These are phyloP conservation scores for Lasioglossum pauxillum DNA, from an alignment of 2,888 invertebrate species.

Conservation along the genomic window DNA sequence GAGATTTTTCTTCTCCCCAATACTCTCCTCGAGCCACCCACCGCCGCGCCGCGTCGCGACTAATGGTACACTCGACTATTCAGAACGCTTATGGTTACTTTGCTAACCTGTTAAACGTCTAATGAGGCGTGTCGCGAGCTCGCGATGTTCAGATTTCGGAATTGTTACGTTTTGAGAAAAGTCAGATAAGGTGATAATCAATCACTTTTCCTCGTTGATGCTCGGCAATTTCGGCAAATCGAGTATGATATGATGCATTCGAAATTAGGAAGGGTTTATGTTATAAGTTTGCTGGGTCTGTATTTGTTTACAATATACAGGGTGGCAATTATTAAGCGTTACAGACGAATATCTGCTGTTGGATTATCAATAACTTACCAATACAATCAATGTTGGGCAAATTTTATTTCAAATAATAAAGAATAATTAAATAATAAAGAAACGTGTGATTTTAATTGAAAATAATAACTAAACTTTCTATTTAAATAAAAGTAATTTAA, in stretches of 20 bases:
- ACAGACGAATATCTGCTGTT: too few relatives aligned
- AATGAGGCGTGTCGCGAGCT: not conserved
- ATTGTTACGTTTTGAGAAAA: not conserved
- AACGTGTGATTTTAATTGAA: too few relatives aligned
- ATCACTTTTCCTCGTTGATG: not conserved
- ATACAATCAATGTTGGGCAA: too few relatives aligned
- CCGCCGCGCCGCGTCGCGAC: conserved; percentile 3
- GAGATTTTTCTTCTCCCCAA: conserved; percentile 18
- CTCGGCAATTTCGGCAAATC: not conserved
- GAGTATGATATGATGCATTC: not conserved
- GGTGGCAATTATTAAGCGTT: too few relatives aligned
- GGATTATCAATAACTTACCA: too few relatives aligned
- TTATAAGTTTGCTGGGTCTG: not conserved
- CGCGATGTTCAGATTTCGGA: not conserved
- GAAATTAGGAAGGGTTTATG: not conserved
- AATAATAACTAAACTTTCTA: too few relatives aligned
- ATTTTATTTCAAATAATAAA: too few relatives aligned
- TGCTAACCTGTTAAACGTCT: conserved; percentile 14
- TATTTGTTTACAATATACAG: not conserved
- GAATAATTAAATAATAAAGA: too few relatives aligned
- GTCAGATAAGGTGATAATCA: not conserved
- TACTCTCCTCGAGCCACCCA: conserved; percentile 30
- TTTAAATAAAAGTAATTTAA: too few relatives aligned
- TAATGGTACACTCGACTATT: conserved; percentile 19
- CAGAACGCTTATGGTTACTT: conserved; percentile 2